These are phyloP conservation scores for Galleria mellonella DNA, from an alignment of 1,140 invertebrate species.

Conservation along the genomic window DNA sequence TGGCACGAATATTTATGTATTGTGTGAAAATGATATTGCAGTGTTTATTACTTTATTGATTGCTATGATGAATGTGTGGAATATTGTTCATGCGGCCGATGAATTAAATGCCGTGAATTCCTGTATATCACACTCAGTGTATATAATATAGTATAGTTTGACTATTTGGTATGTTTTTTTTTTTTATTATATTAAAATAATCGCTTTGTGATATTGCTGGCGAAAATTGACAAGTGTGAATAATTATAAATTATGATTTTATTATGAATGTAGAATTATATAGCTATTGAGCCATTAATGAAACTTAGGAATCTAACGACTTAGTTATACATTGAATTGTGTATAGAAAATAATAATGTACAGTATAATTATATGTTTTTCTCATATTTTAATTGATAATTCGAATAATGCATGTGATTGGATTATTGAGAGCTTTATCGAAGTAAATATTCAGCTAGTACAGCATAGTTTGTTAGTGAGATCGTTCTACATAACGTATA, in stretches of 20 bases:
- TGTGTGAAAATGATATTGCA: not conserved
- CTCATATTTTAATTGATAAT: constrained; percentile 9
- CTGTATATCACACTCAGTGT: constrained; percentile 1
- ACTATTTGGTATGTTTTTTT: constrained; percentile 43
- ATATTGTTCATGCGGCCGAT: not conserved
- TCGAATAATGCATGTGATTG: constrained; percentile 13
- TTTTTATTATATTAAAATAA: constrained; percentile 49
- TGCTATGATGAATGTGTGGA: not conserved
- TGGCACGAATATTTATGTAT: not conserved
- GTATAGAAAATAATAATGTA: constrained; percentile 10
- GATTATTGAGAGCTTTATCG: constrained; percentile 25
- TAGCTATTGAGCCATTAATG: not conserved
- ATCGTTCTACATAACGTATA: not conserved
- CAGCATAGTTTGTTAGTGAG: constrained; percentile 3
- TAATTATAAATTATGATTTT: constrained; percentile 5
- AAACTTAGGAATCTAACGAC: constrained; percentile 1
- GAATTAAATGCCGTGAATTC: not conserved
- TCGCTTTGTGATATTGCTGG: constrained; percentile 49
- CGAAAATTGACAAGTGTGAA: constrained; percentile 25
- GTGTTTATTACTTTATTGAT: not conserved
- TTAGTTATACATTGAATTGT: constrained; percentile 4
- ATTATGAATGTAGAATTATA: constrained; percentile 1
- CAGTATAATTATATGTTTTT: constrained; percentile 5
- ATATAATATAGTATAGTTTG: constrained; percentile 30
- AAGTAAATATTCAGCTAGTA: constrained; percentile 13